Evolutionary conservation across 2,888 invertebrate genomes (phyloP).

Genomic region (Drosophila neonasuta): DNA sequence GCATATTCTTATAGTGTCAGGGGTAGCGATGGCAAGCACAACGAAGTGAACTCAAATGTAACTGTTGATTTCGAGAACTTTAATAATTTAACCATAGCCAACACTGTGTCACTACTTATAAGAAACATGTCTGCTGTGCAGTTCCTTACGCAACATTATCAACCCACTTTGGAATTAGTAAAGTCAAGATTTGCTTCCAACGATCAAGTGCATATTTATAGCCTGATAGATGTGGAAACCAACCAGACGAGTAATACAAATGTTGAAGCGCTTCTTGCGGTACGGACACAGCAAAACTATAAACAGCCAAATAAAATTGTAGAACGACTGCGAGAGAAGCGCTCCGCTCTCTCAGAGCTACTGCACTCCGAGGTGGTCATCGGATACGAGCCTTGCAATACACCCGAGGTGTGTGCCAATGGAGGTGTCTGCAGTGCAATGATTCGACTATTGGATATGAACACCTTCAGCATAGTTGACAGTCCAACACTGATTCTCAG

Average conservation of each 20-base stretch:
- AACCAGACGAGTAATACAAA: constrained; percentile 76
- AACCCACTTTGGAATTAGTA: constrained; percentile 87
- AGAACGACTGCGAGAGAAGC: constrained; percentile 86
- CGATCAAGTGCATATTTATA: constrained; percentile 88
- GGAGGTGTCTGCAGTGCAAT: constrained; percentile 89
- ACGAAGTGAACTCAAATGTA: constrained; percentile 93
- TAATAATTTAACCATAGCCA: constrained; percentile 91
- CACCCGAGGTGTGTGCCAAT: constrained; percentile 88
- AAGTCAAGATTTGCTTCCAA: constrained; percentile 85
- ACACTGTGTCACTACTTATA: constrained; percentile 90
- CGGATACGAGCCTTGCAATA: constrained; percentile 90
- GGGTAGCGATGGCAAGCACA: constrained; percentile 94
- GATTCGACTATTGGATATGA: constrained; percentile 85
- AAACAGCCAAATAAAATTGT: constrained; percentile 86
- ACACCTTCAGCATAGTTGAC: constrained; percentile 86
- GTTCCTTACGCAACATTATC: constrained; percentile 90
- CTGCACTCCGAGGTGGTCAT: constrained; percentile 85
- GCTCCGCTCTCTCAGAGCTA: constrained; percentile 85
- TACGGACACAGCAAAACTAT: constrained; percentile 85
- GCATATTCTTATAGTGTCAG: constrained; percentile 90
- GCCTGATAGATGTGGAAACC: constrained; percentile 83
- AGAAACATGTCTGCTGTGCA: constrained; percentile 88
- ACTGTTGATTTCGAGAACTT: constrained; percentile 91
- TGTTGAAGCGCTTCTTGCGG: constrained; percentile 88
- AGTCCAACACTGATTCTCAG: constrained; percentile 92